Evolutionary conservation across 2,797 vertebrate species (phyloP).

Genomic region (Acrossocheilus wenchowensis): DNA sequence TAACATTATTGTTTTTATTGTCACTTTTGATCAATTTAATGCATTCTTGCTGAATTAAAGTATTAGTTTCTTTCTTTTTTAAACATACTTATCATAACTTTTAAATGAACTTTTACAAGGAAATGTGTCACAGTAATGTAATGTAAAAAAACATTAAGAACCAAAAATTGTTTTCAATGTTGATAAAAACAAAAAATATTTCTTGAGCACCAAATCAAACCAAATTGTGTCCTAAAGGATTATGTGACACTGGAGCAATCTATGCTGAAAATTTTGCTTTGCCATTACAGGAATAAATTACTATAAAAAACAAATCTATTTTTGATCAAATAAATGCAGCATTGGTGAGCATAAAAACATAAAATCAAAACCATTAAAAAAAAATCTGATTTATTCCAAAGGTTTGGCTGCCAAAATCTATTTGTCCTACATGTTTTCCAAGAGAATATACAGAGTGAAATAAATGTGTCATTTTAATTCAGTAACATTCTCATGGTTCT

Average conservation of each 20-base stretch:
- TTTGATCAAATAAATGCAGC: not conserved
- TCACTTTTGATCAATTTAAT: not conserved
- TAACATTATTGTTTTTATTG: not conserved
- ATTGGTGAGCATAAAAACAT: not conserved
- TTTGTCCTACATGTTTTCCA: not conserved
- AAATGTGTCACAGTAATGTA: not conserved
- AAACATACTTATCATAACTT: not conserved
- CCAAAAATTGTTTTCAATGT: not conserved
- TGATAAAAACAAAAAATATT: not conserved
- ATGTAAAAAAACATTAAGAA: not conserved
- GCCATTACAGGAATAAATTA: not conserved
- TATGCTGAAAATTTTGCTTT: not conserved
- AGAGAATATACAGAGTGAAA: not conserved
- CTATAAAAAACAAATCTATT: not conserved
- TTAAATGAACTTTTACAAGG: not conserved
- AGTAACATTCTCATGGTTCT: not conserved
- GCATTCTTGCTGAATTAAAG: not conserved
- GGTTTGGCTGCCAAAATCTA: not conserved
- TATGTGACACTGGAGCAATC: no score
- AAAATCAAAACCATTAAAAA: not conserved
- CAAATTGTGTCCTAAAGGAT: not conserved
- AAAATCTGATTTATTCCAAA: not conserved
- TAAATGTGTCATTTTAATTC: slow-evolving; percentile 3
- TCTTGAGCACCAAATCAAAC: not conserved
- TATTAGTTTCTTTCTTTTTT: not conserved